Base-by-base conservation (phyloP, 2,113 vertebrate species). In the Pseudopipra pipra region DNA sequence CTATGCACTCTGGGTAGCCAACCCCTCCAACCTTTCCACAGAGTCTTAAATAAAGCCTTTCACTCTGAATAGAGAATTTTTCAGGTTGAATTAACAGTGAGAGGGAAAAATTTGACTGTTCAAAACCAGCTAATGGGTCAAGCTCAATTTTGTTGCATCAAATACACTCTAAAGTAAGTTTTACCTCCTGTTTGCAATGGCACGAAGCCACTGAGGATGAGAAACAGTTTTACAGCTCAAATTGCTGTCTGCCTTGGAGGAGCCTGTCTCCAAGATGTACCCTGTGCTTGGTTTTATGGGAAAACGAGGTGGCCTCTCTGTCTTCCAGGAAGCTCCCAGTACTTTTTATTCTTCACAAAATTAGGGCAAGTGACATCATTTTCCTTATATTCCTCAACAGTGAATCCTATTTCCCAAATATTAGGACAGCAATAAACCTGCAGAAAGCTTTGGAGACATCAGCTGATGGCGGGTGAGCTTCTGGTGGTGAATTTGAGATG, bases 391-490 rank as follows among this genome's bases (percentile, higher is more conserved):
- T n/a, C 30, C 68, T 52, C 39, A 37, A 1, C 1, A 61, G 9
- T 35, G 17, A 54, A 35, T 85, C 65, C 37, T 27, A 1, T 27
- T n/a, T 62, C 24, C 37, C 78, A 82, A 74, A 61, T 9, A 16
- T 46, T 11, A 49, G 5, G 11, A 7, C 24, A 67, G 66, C 79
- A 63, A 39, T 56, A 77, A 90, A 78, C 27, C 27, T 5, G 6
- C 0, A 31, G 56, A 54, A 82, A 92, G 44, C 74, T 81, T 70
- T 65, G 70, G 78, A 81, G 58, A 44, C 52, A 9, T 17, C 4
- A 4, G 15, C 47, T 39, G 41, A 3, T 1, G 0, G 37, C 0
- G 2, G 8, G 4, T 3, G 22, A 46, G 27, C 33, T 67, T 25
- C 31, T 82, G 51, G 15, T 1, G 19, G 37, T 49, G 79, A 18